Conservation (phyloP, 2,797 vertebrate species). For the Hydrolagus colliei region DNA sequence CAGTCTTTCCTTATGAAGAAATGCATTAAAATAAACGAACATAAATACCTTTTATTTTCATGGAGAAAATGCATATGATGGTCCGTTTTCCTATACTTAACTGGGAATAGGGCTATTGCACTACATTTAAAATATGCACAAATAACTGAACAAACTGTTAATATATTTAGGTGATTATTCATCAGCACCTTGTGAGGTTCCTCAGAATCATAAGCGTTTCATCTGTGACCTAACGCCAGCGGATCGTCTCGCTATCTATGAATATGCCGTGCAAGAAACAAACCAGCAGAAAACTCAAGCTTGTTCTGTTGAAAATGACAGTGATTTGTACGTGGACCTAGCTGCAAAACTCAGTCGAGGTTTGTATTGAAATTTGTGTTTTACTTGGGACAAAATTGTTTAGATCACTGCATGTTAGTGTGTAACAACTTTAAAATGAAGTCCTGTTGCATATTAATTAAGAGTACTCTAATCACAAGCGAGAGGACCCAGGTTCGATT, state of each 20-base stretch:
- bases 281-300: constrained; percentile 58
- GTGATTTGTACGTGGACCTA: constrained; percentile 87
- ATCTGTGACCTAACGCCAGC: constrained; percentile 83
- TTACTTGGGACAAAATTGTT: background rate
- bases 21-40: background rate
- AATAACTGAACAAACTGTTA: constrained; percentile 24
- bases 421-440: too few relatives aligned
- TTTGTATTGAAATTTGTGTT: constrained; percentile 44
- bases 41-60: background rate
- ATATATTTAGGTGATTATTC: constrained; percentile 68
- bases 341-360: constrained; percentile 88
- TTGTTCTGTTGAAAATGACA: constrained; percentile 62
- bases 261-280: constrained; percentile 68
- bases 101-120: background rate
- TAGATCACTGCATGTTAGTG: too few relatives aligned
- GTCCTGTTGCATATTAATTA: too few relatives aligned
- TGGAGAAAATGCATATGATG: background rate
- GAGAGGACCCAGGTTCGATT: too few relatives aligned
- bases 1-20: too few relatives aligned
- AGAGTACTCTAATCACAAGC: too few relatives aligned
- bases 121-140: background rate
- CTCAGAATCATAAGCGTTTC: constrained; percentile 79
- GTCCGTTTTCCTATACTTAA: background rate
- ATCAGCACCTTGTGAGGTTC: constrained; percentile 69
- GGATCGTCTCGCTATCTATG: constrained; percentile 81